Percentiles rank a stretch among this genome's conserved stretches.
Evolutionary conservation across 2,888 invertebrate species (phyloP).

Genomic region (Coenonympha glycerion): DNA sequence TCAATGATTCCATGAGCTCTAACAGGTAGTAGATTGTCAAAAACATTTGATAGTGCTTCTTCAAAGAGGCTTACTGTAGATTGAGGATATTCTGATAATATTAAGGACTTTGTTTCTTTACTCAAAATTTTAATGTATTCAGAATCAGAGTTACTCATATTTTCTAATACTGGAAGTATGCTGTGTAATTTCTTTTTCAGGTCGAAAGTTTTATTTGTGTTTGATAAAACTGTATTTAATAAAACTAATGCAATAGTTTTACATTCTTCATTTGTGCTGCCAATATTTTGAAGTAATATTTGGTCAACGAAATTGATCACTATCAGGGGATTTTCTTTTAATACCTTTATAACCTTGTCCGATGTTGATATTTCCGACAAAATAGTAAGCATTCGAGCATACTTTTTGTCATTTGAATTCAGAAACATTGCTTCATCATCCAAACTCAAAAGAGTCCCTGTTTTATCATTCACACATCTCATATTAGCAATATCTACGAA

Average conservation of each 20-base stretch:
- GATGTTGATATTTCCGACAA: conserved; percentile 69
- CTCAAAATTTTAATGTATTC: conserved; percentile 48
- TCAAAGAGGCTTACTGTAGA: conserved; percentile 64
- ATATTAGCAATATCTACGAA: conserved; percentile 44
- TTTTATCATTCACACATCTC: conserved; percentile 38
- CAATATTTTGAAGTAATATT: conserved; percentile 40
- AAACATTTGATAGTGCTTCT: conserved; percentile 80
- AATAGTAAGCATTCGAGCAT: conserved; percentile 65
- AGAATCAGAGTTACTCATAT: conserved; percentile 38
- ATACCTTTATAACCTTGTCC: conserved; percentile 52
- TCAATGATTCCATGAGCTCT: conserved; percentile 86
- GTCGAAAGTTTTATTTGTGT: conserved; percentile 35
- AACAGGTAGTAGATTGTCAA: conserved; percentile 84
- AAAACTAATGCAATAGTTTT: conserved; percentile 58
- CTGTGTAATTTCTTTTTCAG: conserved; percentile 40
- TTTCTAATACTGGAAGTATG: conserved; percentile 48
- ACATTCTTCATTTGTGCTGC: conserved; percentile 52
- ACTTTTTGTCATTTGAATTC: conserved; percentile 49
- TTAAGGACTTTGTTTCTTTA: conserved; percentile 52
- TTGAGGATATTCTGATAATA: conserved; percentile 37
- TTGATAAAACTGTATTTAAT: conserved; percentile 57
- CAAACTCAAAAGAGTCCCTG: conserved; percentile 41
- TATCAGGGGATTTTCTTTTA: conserved; percentile 61
- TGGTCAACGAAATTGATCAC: conserved; percentile 66
- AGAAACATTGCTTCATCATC: conserved; percentile 55